Evolutionary conservation across 2,888 invertebrate genomes (phyloP).

Genomic region (Eumerus sabulonum): DNA sequence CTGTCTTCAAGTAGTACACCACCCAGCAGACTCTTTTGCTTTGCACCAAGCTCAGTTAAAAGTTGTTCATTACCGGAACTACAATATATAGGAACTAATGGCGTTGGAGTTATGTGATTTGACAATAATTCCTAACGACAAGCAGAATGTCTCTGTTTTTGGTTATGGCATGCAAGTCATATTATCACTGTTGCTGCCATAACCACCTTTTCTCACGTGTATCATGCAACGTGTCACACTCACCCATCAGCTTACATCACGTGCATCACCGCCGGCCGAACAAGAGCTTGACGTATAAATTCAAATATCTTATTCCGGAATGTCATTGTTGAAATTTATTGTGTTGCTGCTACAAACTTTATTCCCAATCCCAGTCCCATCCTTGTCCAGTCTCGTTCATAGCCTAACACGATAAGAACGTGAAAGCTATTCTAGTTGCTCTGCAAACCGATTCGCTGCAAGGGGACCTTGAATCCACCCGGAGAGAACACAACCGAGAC

Average conservation of each 20-base stretch:
- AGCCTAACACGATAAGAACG: slow-evolving; percentile 31
- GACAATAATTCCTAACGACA: no score
- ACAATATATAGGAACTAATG: no score
- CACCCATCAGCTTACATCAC: neutral
- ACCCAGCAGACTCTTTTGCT: no score
- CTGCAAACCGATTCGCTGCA: slow-evolving; percentile 8
- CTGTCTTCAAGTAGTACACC: no score
- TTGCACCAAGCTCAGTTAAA: no score
- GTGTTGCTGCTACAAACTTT: slow-evolving; percentile 33
- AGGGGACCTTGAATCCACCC: no score
- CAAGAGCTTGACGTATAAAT: slow-evolving; percentile 1
- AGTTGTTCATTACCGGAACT: no score
- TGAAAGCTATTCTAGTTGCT: slow-evolving; percentile 52
- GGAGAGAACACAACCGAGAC: neutral
- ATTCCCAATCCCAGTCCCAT: neutral
- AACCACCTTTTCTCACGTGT: slow-evolving; percentile 21
- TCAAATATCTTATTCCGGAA: slow-evolving; percentile 43
- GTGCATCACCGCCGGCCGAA: neutral
- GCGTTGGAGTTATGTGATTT: no score
- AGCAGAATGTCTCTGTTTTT: no score
- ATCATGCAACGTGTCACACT: slow-evolving; percentile 34
- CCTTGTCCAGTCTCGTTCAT: neutral
- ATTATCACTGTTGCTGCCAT: slow-evolving; percentile 6
- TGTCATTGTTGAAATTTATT: slow-evolving; percentile 47
- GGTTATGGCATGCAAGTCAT: neutral